Evolutionary conservation across 2,888 invertebrate species (phyloP).

Genomic region (Parnassius glacialis): DNA sequence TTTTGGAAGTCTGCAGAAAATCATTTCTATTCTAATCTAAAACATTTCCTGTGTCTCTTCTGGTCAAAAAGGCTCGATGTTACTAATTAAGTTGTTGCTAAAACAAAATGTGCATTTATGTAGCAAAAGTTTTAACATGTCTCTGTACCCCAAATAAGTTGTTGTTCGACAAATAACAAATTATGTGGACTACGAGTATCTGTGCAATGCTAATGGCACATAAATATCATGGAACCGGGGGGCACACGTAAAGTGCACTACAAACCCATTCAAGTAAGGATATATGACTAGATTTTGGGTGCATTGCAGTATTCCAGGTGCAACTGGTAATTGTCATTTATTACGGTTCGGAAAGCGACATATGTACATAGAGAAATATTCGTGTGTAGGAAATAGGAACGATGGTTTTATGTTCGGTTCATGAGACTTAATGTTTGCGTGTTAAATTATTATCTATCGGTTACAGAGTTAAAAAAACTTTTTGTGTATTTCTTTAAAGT

Average conservation of each 20-base stretch:
- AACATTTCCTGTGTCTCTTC: too few species aligned
- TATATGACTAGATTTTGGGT: slow-evolving; percentile 29
- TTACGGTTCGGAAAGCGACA: slow-evolving; percentile 37
- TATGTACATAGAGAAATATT: slow-evolving; percentile 31
- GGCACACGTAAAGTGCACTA: slow-evolving; percentile 31
- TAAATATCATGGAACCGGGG: slow-evolving; percentile 20
- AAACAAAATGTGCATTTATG: too few species aligned
- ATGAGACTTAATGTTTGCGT: slow-evolving; percentile 1
- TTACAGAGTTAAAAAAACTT: too few species aligned
- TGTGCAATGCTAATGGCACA: slow-evolving; percentile 13
- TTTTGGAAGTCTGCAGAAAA: too few species aligned
- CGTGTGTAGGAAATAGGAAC: background rate
- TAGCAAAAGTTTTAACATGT: background rate
- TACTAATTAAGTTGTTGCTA: too few species aligned
- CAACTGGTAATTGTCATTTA: slow-evolving; percentile 47
- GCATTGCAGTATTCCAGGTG: slow-evolving; percentile 28
- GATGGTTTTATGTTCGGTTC: background rate
- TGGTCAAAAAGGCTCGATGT: too few species aligned
- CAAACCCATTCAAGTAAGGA: slow-evolving; percentile 31
- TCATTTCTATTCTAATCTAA: too few species aligned
- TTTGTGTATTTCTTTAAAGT: too few species aligned
- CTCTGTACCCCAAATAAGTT: background rate
- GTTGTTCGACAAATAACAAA: slow-evolving; percentile 8
- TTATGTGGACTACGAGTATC: background rate
- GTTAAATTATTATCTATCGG: too few species aligned